phyloP scores from a whole-genome alignment of 2,113 vertebrate genomes.

The Cricetomys ansorgei region DNA sequence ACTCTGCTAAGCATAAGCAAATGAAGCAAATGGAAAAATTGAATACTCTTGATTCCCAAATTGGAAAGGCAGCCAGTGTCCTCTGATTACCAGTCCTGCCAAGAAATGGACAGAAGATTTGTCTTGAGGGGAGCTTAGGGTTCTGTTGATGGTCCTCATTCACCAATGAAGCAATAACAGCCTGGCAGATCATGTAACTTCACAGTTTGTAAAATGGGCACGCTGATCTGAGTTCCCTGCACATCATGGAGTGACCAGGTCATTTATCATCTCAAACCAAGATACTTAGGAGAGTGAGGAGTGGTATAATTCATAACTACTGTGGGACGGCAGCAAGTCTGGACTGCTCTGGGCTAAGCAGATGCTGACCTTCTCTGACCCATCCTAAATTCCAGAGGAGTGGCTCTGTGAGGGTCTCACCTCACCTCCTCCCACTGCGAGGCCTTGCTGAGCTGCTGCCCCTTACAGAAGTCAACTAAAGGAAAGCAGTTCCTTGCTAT shows the following conservation, averaged over 20 bases:
- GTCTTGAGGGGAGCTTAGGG: not conserved
- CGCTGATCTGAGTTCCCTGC: not conserved
- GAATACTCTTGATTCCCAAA: not conserved
- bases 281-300: not conserved
- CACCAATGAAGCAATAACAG: not conserved
- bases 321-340: not conserved
- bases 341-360: not conserved
- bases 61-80: no score
- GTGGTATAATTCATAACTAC: not conserved
- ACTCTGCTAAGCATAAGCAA: not conserved
- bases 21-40: not conserved
- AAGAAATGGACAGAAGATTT: not conserved
- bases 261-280: not conserved
- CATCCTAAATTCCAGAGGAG: not conserved
- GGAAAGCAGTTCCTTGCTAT: not conserved
- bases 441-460: not conserved
- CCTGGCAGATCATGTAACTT: not conserved
- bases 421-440: fast-evolving
- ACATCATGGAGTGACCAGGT: not conserved
- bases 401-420: fast-evolving
- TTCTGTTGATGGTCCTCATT: not conserved
- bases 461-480: not conserved
- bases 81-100: not conserved
- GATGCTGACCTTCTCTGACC: no score
- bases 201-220: not conserved